Percentiles rank a stretch among this genome's conserved stretches.
Conservation (phyloP, 2,888 invertebrate genomes). For the Mechanitis mazaeus region DNA sequence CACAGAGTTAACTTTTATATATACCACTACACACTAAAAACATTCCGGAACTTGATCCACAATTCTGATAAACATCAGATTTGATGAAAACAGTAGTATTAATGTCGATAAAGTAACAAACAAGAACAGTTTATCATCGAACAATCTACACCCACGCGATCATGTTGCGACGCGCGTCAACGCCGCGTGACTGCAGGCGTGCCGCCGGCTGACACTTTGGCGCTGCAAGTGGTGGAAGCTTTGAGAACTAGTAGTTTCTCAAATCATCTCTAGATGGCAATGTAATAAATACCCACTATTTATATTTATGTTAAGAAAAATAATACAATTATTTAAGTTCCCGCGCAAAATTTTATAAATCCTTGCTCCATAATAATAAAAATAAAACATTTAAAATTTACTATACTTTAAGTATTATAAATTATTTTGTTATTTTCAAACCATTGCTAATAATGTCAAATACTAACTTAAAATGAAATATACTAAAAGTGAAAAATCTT, state of each 20-base stretch:
- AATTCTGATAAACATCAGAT: slow-evolving; percentile 31
- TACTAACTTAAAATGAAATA: neutral
- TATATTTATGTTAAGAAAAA: slow-evolving; percentile 28
- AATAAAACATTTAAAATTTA: neutral
- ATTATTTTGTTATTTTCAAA: neutral
- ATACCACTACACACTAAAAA: slow-evolving; percentile 36
- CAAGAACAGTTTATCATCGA: slow-evolving; percentile 62
- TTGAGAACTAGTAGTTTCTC: slow-evolving; percentile 39
- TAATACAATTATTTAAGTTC: slow-evolving; percentile 7
- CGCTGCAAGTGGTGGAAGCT: slow-evolving; percentile 45
- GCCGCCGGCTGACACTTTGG: slow-evolving; percentile 67
- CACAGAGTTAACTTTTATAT: slow-evolving; percentile 51
- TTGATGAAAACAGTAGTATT: slow-evolving; percentile 47
- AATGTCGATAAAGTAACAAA: slow-evolving; percentile 61
- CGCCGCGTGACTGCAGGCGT: slow-evolving; percentile 75
- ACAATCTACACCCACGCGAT: slow-evolving; percentile 69
- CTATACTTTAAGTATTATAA: neutral
- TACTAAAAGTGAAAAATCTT: neutral
- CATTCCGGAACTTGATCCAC: slow-evolving; percentile 35
- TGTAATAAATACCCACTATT: slow-evolving; percentile 17
- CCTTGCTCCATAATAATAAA: neutral
- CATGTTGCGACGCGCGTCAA: slow-evolving; percentile 72
- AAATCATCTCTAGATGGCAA: slow-evolving; percentile 51
- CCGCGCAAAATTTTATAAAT: too few species aligned
- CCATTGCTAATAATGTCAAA: neutral